phyloP scores from a whole-genome alignment of 1,140 invertebrate genomes.

The Oedothorax gibbosus region DNA sequence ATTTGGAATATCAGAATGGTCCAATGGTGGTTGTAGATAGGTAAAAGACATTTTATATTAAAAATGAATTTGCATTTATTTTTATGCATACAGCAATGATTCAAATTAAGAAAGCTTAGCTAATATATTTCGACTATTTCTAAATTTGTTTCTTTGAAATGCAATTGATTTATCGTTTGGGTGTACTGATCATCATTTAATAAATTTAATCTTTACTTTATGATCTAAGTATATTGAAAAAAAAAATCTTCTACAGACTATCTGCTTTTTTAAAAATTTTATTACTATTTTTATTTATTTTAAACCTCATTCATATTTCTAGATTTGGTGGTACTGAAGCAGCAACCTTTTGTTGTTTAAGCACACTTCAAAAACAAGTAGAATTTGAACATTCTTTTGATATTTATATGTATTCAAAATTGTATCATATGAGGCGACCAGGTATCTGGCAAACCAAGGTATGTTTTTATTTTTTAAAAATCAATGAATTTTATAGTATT shows the following conservation, averaged over 20 bases:
- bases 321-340: slow-evolving; percentile 87
- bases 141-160: no score
- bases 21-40: slow-evolving; percentile 93
- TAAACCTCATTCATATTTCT: slow-evolving; percentile 9
- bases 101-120: no score
- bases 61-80: neutral
- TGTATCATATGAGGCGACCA: slow-evolving; percentile 87
- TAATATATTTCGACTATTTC: no score
- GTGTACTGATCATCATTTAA: no score
- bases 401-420: slow-evolving; percentile 86
- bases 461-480: slow-evolving; percentile 42
- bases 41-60: slow-evolving; percentile 72
- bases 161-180: no score
- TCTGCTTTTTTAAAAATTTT: neutral
- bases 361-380: slow-evolving; percentile 82
- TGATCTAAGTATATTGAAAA: no score
- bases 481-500: neutral
- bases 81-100: no score
- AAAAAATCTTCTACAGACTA: neutral
- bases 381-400: slow-evolving; percentile 81
- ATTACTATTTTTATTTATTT: neutral
- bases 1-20: slow-evolving; percentile 87
- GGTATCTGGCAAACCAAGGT: slow-evolving; percentile 81
- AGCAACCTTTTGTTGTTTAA: slow-evolving; percentile 84
- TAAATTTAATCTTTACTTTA: no score